Evolutionary conservation across 2,797 vertebrate genomes (phyloP), one percentile per base, ranked within the genome.

Genomic region (Alectoris magna): DNA sequence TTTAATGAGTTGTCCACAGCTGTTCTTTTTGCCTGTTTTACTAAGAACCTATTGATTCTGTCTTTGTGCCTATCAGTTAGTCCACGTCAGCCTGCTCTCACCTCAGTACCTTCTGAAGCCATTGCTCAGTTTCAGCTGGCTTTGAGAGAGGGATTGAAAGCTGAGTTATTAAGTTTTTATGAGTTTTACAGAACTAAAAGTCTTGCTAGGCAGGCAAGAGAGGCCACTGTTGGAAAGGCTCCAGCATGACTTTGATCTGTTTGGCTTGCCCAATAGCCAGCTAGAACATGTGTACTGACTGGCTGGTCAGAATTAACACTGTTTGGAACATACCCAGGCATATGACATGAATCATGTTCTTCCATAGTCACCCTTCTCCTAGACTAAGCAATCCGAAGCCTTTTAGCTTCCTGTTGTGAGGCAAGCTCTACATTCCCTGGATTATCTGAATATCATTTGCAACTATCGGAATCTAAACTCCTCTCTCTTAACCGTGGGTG

Each of bases 381-480:
- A 84, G 67, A 64, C 90, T 93, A 92, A 91, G 95, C 74, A 84
- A 88, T 71, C 77, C 73, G 62, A 93, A 88, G 39, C 80, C 64
- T 86, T 96, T 92, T 86, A 44, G 80, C 84, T 96, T 95, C 91
- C 85, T 93, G 90, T 70, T 39, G 74, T 87, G 91, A 95, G 93
- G 70, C 80, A 79, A 88, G 51, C 56, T 90, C 64, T 76, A 10
- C 68, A 29, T 93, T 92, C 88, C 85, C 70, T 70, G 71, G 80
- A 91, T 95, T 91, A 91, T 67, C 56, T 43, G 77, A 84, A 60
- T 88, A 79, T 90, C 77, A 3, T 88, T 92, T 92, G 67, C 73
- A 78, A 78, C 67, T 55, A n/a, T 9, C 92, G 77, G 80, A 86
- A 94, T 91, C 88, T 88, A 78, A 91, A 0, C 53, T 84, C 63